Conservation (phyloP, 1,140 invertebrate genomes). For the Drosophila orena region DNA sequence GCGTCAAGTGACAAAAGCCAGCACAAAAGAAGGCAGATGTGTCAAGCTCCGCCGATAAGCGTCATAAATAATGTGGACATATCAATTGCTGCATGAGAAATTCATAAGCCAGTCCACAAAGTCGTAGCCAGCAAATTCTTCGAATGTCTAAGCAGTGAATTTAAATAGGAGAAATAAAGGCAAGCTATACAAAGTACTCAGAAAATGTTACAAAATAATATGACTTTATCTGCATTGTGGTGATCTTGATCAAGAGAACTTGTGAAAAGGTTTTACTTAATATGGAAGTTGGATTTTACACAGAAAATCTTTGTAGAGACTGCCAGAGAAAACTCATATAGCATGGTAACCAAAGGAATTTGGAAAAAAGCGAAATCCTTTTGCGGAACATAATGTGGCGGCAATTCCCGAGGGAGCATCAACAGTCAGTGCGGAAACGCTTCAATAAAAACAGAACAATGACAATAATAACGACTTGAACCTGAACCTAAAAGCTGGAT, state of each 20-base stretch:
- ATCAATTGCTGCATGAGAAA: constrained; percentile 63
- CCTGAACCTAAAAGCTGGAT: constrained; percentile 24
- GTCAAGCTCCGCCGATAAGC: constrained; percentile 44
- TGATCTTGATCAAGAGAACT: too few species aligned
- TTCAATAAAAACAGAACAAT: constrained; percentile 40
- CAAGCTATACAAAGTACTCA: too few species aligned
- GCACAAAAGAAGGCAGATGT: constrained; percentile 33
- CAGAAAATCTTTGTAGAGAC: too few species aligned
- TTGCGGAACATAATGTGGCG: constrained; percentile 8
- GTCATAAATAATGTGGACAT: constrained; percentile 71
- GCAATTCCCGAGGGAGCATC: constrained; percentile 13
- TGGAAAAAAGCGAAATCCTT: constrained; percentile 42
- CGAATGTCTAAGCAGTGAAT: not conserved
- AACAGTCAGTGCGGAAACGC: constrained; percentile 38
- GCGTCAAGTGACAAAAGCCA: constrained; percentile 50
- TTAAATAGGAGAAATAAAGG: not conserved
- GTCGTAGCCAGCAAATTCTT: constrained; percentile 24
- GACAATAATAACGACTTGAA: constrained; percentile 53
- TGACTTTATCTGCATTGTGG: too few species aligned
- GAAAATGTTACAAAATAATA: too few species aligned
- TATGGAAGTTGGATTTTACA: too few species aligned
- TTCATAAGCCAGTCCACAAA: constrained; percentile 51
- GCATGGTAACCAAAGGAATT: not conserved
- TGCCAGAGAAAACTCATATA: too few species aligned
- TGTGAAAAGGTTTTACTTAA: too few species aligned